phyloP scores from a whole-genome alignment of 2,888 invertebrate species.

The Alcis repandata region DNA sequence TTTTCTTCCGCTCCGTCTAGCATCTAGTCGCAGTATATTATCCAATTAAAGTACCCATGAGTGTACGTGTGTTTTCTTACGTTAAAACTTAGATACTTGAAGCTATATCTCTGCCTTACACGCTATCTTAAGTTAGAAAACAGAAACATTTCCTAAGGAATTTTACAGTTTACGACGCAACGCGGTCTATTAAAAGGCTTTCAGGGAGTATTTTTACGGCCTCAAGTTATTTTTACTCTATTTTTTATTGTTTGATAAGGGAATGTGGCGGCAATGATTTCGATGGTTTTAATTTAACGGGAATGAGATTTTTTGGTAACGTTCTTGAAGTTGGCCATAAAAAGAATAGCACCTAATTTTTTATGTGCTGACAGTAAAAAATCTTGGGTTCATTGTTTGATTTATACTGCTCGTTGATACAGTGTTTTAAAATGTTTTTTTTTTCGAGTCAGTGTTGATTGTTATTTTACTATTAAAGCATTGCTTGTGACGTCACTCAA shows the following conservation, averaged over 20 bases:
- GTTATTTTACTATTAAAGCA: neutral
- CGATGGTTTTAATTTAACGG: slow-evolving; percentile 35
- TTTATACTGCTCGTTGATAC: slow-evolving; percentile 1
- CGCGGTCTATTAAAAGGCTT: slow-evolving; percentile 66
- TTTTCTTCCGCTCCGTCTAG: too few relatives aligned
- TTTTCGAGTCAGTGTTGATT: neutral
- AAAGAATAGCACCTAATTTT: slow-evolving; percentile 10
- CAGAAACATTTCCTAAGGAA: slow-evolving; percentile 63
- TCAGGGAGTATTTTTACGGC: slow-evolving; percentile 55
- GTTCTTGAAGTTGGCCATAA: slow-evolving; percentile 15
- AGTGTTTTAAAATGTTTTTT: neutral
- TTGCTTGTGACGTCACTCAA: neutral
- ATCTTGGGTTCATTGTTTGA: slow-evolving; percentile 14
- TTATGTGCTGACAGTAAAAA: slow-evolving; percentile 6
- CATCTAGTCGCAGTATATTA: neutral
- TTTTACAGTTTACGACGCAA: slow-evolving; percentile 70
- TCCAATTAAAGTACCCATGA: neutral
- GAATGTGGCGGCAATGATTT: slow-evolving; percentile 41
- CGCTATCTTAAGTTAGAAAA: slow-evolving; percentile 53
- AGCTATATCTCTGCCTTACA: slow-evolving; percentile 2
- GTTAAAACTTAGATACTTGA: neutral
- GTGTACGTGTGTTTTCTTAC: too few relatives aligned
- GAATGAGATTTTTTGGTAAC: slow-evolving; percentile 27
- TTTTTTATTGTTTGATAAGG: slow-evolving; percentile 57
- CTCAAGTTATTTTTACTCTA: slow-evolving; percentile 59